Evolutionary conservation across 2,797 vertebrate species (phyloP).

Genomic region (Leptoclinus maculatus): DNA sequence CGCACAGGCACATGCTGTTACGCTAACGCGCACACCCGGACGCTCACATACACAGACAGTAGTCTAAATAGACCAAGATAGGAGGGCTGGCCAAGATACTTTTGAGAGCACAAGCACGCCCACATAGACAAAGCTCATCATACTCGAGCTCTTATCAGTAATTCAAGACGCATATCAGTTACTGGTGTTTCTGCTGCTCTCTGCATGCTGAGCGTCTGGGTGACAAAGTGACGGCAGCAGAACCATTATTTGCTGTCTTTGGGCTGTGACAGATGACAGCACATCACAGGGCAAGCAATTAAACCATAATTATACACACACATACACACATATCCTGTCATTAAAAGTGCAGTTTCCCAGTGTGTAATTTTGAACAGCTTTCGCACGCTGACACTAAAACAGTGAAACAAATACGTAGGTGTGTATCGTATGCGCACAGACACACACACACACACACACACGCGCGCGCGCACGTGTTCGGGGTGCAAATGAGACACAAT

Average conservation of each 20-base stretch:
- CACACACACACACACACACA: neutral
- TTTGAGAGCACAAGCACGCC: slow-evolving; percentile 55
- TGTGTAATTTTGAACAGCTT: slow-evolving; percentile 66
- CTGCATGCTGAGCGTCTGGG: slow-evolving; percentile 80
- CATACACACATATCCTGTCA: slow-evolving; percentile 62
- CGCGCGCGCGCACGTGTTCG: neutral
- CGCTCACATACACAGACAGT: slow-evolving; percentile 41
- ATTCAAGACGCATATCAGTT: slow-evolving; percentile 86
- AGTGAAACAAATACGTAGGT: slow-evolving; percentile 35
- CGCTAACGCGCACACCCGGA: slow-evolving; percentile 7
- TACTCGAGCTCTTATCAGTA: slow-evolving; percentile 82
- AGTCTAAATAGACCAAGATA: slow-evolving; percentile 36
- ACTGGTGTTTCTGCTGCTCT: slow-evolving; percentile 82
- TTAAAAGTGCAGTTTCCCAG: slow-evolving; percentile 61
- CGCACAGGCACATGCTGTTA: slow-evolving; percentile 15
- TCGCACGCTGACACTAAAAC: slow-evolving; percentile 28
- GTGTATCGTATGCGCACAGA: neutral
- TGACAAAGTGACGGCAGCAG: slow-evolving; percentile 83
- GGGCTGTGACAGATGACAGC: slow-evolving; percentile 88
- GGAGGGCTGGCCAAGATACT: slow-evolving; percentile 50
- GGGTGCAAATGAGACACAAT: slow-evolving; percentile 59
- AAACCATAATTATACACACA: slow-evolving; percentile 85
- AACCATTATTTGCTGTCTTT: slow-evolving; percentile 87
- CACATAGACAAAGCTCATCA: slow-evolving; percentile 71
- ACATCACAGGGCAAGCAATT: slow-evolving; percentile 86